Percentiles rank a stretch among this genome's conserved stretches.
Evolutionary conservation across 2,888 invertebrate genomes (phyloP).

Genomic region (Hydrotaea diabolus): DNA sequence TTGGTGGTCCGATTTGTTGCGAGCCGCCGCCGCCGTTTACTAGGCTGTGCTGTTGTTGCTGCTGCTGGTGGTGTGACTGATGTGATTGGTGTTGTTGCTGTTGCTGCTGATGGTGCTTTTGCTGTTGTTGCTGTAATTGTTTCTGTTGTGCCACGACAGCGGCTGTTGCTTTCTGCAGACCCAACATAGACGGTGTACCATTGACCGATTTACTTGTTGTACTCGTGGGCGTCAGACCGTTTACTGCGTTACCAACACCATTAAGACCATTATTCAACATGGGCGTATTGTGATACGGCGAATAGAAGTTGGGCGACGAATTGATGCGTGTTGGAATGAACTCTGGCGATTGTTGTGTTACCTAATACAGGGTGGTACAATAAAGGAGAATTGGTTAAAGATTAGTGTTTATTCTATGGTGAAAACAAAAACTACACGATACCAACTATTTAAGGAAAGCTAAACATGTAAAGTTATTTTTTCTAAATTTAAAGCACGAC

Average conservation of each 20-base stretch:
- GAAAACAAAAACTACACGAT: not conserved
- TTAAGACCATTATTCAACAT: slow-evolving; percentile 77
- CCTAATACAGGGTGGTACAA: slow-evolving; percentile 73
- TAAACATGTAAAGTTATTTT: not conserved
- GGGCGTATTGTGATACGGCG: slow-evolving; percentile 77
- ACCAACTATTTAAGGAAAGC: not conserved
- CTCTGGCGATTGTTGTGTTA: slow-evolving; percentile 82
- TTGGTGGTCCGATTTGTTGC: slow-evolving; percentile 62
- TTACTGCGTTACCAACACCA: slow-evolving; percentile 55
- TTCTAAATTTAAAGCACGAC: too few species aligned
- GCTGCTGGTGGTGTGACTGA: slow-evolving; percentile 66
- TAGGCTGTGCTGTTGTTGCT: slow-evolving; percentile 70
- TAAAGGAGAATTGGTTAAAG: not conserved
- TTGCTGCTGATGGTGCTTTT: slow-evolving; percentile 71
- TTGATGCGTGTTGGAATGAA: slow-evolving; percentile 82
- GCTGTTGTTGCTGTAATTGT: slow-evolving; percentile 68
- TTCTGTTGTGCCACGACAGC: slow-evolving; percentile 77
- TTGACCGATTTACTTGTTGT: slow-evolving; percentile 73
- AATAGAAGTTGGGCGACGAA: slow-evolving; percentile 79
- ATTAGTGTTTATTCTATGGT: not conserved
- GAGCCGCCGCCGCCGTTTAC: slow-evolving; percentile 71
- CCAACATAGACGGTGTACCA: slow-evolving; percentile 74
- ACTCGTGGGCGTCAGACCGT: slow-evolving; percentile 72
- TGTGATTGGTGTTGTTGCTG: slow-evolving; percentile 71
- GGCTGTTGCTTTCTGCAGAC: slow-evolving; percentile 76